A percentile compares a stretch with the other conserved stretches of the same genome.
These are phyloP conservation scores for Bolinopsis microptera DNA, from an alignment of 37 sponge, comb jelly and placozoan species.

Conservation along the genomic window DNA sequence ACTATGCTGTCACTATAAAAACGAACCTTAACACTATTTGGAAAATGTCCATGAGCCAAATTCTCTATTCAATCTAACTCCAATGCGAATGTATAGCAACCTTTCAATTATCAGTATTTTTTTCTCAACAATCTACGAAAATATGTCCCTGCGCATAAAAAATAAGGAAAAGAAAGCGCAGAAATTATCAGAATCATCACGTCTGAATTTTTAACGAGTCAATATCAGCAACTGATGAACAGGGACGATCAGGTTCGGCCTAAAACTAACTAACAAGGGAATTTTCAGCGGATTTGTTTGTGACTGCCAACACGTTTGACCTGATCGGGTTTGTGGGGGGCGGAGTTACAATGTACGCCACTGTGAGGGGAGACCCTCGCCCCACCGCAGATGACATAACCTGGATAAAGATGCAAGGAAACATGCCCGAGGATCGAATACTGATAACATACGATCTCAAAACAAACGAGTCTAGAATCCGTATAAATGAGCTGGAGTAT, in stretches of 20 bases:
- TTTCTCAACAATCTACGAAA: too few relatives aligned
- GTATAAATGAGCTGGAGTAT: slow-evolving; percentile 45
- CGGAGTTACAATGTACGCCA: slow-evolving; percentile 57
- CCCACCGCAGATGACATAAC: slow-evolving; percentile 56
- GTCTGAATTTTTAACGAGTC: too few relatives aligned
- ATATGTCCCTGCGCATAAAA: too few relatives aligned
- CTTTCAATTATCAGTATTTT: too few relatives aligned
- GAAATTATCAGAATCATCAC: too few relatives aligned
- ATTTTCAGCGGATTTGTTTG: slow-evolving; percentile 59
- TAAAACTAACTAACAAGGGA: neutral
- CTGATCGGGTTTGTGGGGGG: slow-evolving; percentile 55
- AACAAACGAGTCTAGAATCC: slow-evolving; percentile 65
- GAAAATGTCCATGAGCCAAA: too few relatives aligned
- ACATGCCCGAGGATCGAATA: slow-evolving; percentile 25
- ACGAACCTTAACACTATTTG: too few relatives aligned
- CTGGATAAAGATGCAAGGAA: slow-evolving; percentile 20
- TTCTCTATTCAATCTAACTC: too few relatives aligned
- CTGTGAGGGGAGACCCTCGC: slow-evolving; percentile 42
- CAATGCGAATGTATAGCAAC: too few relatives aligned
- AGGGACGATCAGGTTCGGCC: neutral
- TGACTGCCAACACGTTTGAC: slow-evolving; percentile 61
- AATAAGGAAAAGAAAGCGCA: too few relatives aligned
- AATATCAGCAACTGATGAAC: too few relatives aligned
- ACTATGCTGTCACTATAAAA: too few relatives aligned
- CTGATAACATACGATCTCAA: neutral